A percentile compares a stretch with the other conserved stretches of the same genome.
phyloP scores from a whole-genome alignment of 2,113 vertebrate species.

The Euleptes europaea region DNA sequence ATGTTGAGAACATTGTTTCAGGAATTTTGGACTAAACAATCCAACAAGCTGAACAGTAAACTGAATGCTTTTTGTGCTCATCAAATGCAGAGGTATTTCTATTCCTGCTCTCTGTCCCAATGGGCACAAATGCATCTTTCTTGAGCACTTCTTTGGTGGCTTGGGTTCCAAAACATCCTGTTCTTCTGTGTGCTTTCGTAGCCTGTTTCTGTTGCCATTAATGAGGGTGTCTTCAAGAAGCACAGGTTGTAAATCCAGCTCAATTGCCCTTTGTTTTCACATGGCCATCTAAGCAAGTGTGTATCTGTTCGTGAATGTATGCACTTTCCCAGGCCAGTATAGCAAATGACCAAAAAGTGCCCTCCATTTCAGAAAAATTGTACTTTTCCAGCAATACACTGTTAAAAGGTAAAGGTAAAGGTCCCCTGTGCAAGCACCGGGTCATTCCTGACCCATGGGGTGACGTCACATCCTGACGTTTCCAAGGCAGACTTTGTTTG shows the following conservation, averaged over 20 bases:
- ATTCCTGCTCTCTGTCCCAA: background rate
- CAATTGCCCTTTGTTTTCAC: background rate
- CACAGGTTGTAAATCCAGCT: background rate
- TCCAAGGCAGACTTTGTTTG: no score
- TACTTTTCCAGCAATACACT: background rate
- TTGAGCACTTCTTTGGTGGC: background rate
- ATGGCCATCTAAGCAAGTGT: background rate
- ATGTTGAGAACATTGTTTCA: constrained; percentile 52
- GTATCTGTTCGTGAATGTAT: background rate
- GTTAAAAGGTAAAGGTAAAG: no score
- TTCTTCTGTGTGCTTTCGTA: background rate
- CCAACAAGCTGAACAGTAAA: constrained; percentile 69
- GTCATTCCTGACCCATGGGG: no score
- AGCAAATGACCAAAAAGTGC: background rate
- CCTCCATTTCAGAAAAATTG: background rate
- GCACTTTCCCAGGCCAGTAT: background rate
- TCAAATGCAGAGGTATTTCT: constrained; percentile 78
- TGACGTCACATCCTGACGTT: no score
- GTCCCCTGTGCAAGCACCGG: no score
- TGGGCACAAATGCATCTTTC: background rate
- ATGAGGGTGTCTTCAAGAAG: background rate
- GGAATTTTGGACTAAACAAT: constrained; percentile 81
- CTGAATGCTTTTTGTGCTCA: constrained; percentile 78
- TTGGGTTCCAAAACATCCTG: background rate
- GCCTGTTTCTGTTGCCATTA: background rate